Conservation (phyloP, 2,797 vertebrate species). For the Pelochelys cantorii region DNA sequence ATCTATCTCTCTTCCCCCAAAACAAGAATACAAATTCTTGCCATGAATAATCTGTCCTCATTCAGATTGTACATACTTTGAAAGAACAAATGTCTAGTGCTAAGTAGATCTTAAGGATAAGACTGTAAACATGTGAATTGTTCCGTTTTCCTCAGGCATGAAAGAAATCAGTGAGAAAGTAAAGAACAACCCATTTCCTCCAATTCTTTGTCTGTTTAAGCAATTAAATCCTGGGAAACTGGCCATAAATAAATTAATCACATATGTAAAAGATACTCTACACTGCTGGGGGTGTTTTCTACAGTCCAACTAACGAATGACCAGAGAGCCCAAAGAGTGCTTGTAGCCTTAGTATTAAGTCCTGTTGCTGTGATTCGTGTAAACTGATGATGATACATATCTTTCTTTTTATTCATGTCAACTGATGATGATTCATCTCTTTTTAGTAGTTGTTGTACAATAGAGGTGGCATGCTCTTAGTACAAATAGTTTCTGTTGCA, state of each 20-base stretch:
- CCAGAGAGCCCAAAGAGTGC: not conserved
- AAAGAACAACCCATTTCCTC: not conserved
- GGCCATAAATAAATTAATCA: not conserved
- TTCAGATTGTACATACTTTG: not conserved
- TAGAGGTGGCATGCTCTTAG: not conserved
- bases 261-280: not conserved
- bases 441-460: not conserved
- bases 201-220: not conserved
- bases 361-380: not conserved
- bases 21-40: not conserved
- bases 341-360: not conserved
- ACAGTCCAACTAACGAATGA: fast-evolving
- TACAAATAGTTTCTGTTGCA: not conserved
- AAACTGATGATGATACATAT: not conserved
- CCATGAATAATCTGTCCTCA: not conserved
- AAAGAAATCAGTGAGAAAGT: not conserved
- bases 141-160: not conserved
- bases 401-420: not conserved
- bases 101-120: not conserved
- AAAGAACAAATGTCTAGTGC: not conserved
- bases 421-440: too few relatives aligned
- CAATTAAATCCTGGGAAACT: not conserved
- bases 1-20: not conserved
- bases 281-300: not conserved
- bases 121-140: not conserved